Conservation (phyloP, 2,113 vertebrate species). For the Antechinus flavipes region DNA sequence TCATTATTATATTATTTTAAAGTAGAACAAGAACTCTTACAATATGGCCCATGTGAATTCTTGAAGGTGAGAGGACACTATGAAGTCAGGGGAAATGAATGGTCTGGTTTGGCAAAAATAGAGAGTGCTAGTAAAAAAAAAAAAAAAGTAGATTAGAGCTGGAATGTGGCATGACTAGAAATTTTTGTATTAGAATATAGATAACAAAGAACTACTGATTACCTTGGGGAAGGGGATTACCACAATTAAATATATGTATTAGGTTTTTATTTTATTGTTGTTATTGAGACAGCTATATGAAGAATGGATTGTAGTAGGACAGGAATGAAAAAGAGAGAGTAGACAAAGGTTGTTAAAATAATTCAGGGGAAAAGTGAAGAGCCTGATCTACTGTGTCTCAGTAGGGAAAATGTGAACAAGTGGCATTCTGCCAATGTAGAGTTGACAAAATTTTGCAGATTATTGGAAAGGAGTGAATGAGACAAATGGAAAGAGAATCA, state of each 20-base stretch:
- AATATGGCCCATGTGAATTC: neutral
- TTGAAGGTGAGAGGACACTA: neutral
- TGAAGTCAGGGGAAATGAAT: neutral
- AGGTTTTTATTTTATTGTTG: neutral
- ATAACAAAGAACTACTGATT: neutral
- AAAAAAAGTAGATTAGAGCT: neutral
- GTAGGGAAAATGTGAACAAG: neutral
- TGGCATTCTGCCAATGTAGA: neutral
- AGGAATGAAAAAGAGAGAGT: neutral
- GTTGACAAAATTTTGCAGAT: neutral
- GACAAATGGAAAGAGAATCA: neutral
- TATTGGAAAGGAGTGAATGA: neutral
- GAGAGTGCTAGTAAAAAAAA: neutral
- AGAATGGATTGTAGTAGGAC: neutral
- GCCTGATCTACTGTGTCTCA: neutral
- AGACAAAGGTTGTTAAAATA: neutral
- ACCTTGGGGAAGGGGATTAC: neutral
- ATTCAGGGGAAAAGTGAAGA: neutral
- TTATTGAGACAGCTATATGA: neutral
- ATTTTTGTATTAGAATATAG: neutral
- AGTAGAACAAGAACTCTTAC: too few species aligned
- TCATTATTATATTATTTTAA: too few species aligned
- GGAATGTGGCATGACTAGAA: neutral
- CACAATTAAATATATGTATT: neutral
- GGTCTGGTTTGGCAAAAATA: neutral